phyloP scores from a whole-genome alignment of 1,140 invertebrate species.

The Dendrolimus kikuchii region DNA sequence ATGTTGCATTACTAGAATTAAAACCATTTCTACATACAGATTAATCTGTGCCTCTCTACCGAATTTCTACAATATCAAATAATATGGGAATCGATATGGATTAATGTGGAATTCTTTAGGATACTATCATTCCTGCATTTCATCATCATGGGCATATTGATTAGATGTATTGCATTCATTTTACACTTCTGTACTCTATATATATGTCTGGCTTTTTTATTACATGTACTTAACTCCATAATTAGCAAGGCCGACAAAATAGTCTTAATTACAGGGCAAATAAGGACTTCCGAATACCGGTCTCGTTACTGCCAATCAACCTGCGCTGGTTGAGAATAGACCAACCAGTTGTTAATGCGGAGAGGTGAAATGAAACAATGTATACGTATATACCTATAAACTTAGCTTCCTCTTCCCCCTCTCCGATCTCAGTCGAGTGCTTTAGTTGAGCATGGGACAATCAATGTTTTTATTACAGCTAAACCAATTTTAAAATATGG shows the following conservation, averaged over 20 bases:
- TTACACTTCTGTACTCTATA: no score
- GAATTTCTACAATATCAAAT: no score
- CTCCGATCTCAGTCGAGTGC: slow-evolving; percentile 12
- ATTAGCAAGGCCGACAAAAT: slow-evolving; percentile 18
- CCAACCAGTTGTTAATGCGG: slow-evolving; percentile 28
- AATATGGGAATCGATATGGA: no score
- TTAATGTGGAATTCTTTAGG: no score
- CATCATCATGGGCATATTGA: no score
- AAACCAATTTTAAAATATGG: background rate
- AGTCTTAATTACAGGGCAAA: slow-evolving; percentile 53
- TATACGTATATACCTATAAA: slow-evolving; percentile 9
- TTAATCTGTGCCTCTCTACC: no score
- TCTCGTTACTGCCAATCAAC: slow-evolving; percentile 60
- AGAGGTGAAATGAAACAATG: slow-evolving; percentile 39
- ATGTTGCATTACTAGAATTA: no score
- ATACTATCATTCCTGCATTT: no score
- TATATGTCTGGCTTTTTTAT: no score
- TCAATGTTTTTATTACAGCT: no score
- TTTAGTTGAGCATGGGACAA: slow-evolving; percentile 33
- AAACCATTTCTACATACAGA: no score
- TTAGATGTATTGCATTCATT: no score
- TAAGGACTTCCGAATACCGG: slow-evolving; percentile 56
- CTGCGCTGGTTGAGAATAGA: slow-evolving; percentile 57
- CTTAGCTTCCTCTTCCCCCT: slow-evolving; percentile 29
- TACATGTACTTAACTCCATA: slow-evolving; percentile 8